Base-by-base conservation (phyloP, 2,888 invertebrate genomes). In the Temnothorax ravouxi region DNA sequence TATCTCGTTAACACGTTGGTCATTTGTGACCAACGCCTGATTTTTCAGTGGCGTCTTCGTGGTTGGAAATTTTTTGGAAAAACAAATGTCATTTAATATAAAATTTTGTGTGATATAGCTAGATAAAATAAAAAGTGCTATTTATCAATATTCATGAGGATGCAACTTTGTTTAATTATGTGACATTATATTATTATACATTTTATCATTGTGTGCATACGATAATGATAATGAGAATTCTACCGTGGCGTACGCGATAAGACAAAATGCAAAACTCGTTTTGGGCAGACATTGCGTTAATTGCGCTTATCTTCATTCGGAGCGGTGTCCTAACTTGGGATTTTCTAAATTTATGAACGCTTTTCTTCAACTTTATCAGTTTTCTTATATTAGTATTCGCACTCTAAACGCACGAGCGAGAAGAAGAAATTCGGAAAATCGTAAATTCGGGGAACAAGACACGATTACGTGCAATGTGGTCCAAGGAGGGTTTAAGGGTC, bases 201-300 rank as follows among this genome's bases (percentile, higher is more conserved):
- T 29, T 47, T 67, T 47, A 67, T 47, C 18, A 29, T 29, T 47
- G 18, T 29, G 18, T 15, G 66, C 9, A 29, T 18, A 13, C 25
- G 25, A 64, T 47, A 66, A 66, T 4, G 25, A 64, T 47, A 66
- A 66, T 4, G 44, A 18, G 47, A 67, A 67, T 67, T 47, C 47
- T 47, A 29, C 25, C 47, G 18, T 41, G 9, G 21, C 13, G 56
- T 61, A 6, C 4, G 61, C 47, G 29, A 67, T 67, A 67, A 47
- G 18, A 50, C 18, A 18, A 54, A 34, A 66, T 64, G 5, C 41
- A 25, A 66, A 44, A 44, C 44, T 44, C 44, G 64, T 18, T 18
- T 18, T 18, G 11, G 18, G 25, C 47, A 18, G 25, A 66, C 21
- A 38, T 25, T 25, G 29, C 66, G 13, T 69, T 34, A 41, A 72